phyloP scores from a whole-genome alignment of 1,140 invertebrate genomes.

The Lethocerus indicus region DNA sequence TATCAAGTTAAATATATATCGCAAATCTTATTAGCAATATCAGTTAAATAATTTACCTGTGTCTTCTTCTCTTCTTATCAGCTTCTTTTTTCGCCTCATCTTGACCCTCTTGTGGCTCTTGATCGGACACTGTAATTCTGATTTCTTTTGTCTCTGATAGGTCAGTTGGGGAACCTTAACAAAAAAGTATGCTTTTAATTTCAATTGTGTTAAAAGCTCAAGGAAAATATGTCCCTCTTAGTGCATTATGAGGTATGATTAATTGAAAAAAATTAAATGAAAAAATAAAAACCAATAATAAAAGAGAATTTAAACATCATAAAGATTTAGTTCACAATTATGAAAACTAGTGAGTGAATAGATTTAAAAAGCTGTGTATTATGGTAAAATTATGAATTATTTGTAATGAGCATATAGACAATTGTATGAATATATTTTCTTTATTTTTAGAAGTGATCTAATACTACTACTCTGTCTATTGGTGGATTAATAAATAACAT shows the following conservation, averaged over 20 bases:
- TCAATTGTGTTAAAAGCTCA: neutral
- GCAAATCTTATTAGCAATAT: neutral
- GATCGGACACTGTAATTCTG: neutral
- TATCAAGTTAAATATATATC: neutral
- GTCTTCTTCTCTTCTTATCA: slow-evolving; percentile 15
- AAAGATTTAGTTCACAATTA: too few relatives aligned
- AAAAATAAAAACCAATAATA: neutral
- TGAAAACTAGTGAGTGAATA: too few relatives aligned
- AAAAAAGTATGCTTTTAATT: neutral
- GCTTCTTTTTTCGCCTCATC: slow-evolving; percentile 1
- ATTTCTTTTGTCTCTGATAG: too few relatives aligned
- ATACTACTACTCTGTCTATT: too few relatives aligned
- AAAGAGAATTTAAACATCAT: too few relatives aligned
- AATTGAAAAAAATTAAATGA: neutral
- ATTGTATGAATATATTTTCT: too few relatives aligned
- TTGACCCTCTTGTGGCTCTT: slow-evolving; percentile 2
- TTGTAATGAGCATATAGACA: too few relatives aligned
- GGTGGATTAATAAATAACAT: too few relatives aligned
- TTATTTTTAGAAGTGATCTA: too few relatives aligned
- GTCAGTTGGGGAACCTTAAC: neutral
- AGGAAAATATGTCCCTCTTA: neutral
- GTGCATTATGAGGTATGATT: neutral
- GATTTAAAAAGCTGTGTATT: too few relatives aligned
- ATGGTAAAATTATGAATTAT: too few relatives aligned
- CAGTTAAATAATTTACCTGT: slow-evolving; percentile 5